phyloP scores from a whole-genome alignment of 1,140 invertebrate species.

The Temnothorax longispinosus region DNA sequence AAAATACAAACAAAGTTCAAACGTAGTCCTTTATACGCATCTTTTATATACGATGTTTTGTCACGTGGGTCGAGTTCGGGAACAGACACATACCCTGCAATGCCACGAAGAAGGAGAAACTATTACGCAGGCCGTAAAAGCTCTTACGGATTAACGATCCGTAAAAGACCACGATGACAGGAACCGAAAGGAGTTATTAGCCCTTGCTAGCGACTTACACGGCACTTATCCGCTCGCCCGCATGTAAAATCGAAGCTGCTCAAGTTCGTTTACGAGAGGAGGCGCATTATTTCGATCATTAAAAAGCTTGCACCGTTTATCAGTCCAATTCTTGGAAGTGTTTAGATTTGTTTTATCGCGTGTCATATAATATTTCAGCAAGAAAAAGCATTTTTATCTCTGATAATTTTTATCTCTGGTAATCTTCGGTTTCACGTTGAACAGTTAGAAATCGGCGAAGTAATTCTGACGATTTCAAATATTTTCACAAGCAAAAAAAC shows the following conservation, averaged over 20 bases:
- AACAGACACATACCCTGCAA: not conserved
- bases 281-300: conserved; percentile 11
- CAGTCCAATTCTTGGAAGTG: not conserved
- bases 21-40: not conserved
- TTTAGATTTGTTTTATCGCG: not conserved
- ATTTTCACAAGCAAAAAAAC: not conserved
- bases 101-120: conserved; percentile 23
- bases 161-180: conserved; percentile 56
- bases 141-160: conserved; percentile 51
- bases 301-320: not conserved
- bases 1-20: not conserved
- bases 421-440: not conserved
- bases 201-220: conserved; percentile 32
- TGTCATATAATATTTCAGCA: not conserved
- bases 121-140: conserved; percentile 66
- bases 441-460: not conserved
- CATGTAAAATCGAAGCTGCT: conserved; percentile 68
- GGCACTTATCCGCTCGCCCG: conserved; percentile 66
- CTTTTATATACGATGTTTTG: not conserved
- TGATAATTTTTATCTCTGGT: not conserved
- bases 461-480: not conserved
- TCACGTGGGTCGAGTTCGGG: not conserved
- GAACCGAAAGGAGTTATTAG: conserved; percentile 64
- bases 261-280: not conserved
- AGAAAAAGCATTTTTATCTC: not conserved